Base-by-base conservation (phyloP, 2,888 invertebrate species). In the Celastrina argiolus region DNA sequence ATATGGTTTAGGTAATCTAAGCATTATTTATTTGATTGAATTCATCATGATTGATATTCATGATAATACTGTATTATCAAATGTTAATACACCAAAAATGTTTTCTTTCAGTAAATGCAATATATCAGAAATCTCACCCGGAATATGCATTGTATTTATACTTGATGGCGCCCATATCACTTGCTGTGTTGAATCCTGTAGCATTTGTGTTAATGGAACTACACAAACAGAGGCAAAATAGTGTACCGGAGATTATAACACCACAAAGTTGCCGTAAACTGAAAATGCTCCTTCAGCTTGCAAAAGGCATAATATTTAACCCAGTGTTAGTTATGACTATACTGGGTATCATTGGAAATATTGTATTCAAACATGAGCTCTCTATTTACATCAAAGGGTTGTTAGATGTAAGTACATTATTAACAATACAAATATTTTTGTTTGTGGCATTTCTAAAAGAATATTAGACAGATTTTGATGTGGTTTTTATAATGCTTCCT, bases 261-360 rank as follows among this genome's bases (percentile, higher is more conserved):
- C 34, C 22, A 12, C 51, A 18, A 8, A 58, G 63, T 12, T 63
- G 67, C 22, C 66, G 67, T 22, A 85, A 83, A 71, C 42, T 79
- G 7, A 92, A 82, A 80, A 81, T 78, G 74, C 68, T 89, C 4
- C 78, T 82, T 56, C 93, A 92, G 76, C 92, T 92, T 41, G 75
- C 93, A 8, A 94, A 94, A 81, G 96, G 95, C 65, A 94, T 98
- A 65, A 92, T 96, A 69, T 92, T 94, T 12, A 99, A 99, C 88
- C 99, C 98, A 0, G 94, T 98, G 66, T 93, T 98, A 16, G 92
- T 97, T 65, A 98, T 98, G 98, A 98, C 98, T 0, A 88, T 97
- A n/a, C 87, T 98, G 70, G 98, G 98, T 8, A 95, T 98, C 14
- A 82, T 94, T 70, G 97, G 97, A 42, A 98, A 98, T 82, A 91